phyloP scores from a whole-genome alignment of 2,888 invertebrate genomes.

The Tiliacea citrago region DNA sequence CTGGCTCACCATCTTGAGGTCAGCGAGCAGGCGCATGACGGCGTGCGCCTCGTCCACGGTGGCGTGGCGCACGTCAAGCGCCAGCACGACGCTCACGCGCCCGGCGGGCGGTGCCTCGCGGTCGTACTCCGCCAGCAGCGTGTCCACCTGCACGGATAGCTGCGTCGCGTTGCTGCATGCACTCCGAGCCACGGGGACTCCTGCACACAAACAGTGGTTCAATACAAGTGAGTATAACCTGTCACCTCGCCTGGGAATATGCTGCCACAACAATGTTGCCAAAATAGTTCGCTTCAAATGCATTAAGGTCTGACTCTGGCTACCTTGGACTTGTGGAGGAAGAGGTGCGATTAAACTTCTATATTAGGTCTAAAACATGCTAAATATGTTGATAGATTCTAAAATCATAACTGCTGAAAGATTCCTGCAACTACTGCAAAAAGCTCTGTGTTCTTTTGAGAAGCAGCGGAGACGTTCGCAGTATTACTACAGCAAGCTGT shows the following conservation, averaged over 20 bases:
- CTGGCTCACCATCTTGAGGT: slow-evolving; percentile 90
- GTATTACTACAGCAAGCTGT: no score
- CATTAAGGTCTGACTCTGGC: neutral
- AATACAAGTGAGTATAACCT: neutral
- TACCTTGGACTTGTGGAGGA: neutral
- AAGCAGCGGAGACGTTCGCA: neutral
- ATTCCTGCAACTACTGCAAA: neutral
- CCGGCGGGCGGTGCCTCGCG: slow-evolving; percentile 75
- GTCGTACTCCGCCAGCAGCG: slow-evolving; percentile 85
- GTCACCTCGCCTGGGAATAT: neutral
- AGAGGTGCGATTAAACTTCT: neutral
- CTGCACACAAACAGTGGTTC: slow-evolving; percentile 25
- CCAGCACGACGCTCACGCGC: slow-evolving; percentile 87
- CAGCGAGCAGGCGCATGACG: slow-evolving; percentile 86
- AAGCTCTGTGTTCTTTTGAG: no score
- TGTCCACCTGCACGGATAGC: slow-evolving; percentile 78
- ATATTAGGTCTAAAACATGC: neutral
- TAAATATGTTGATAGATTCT: neutral
- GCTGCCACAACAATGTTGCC: neutral
- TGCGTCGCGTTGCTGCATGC: slow-evolving; percentile 76
- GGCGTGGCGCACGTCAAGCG: slow-evolving; percentile 91
- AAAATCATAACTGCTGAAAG: neutral
- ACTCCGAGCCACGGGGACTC: slow-evolving; percentile 30
- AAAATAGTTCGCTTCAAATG: neutral
- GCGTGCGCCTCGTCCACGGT: slow-evolving; percentile 92